Evolutionary conservation across 2,797 vertebrate species (phyloP).

Genomic region (Anomalospiza imberbis): DNA sequence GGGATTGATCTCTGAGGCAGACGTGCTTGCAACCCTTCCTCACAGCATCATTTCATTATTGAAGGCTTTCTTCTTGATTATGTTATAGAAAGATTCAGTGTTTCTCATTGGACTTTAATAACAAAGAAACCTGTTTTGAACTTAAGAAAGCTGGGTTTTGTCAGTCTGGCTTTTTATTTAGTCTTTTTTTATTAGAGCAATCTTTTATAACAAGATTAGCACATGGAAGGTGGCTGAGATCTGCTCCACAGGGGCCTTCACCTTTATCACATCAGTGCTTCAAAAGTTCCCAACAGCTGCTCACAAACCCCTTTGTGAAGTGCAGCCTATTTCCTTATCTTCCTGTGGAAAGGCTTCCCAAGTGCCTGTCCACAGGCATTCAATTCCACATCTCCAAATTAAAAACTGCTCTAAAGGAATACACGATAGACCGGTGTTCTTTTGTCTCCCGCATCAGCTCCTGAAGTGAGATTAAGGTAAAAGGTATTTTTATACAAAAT

Average conservation of each 20-base stretch:
- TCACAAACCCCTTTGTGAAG: background rate
- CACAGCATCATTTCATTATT: background rate
- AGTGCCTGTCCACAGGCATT: background rate
- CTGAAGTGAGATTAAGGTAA: background rate
- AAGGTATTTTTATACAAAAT: background rate
- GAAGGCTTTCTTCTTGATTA: background rate
- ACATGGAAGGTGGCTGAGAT: background rate
- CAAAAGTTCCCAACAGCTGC: background rate
- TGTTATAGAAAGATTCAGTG: background rate
- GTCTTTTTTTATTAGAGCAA: background rate
- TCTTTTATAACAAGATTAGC: background rate
- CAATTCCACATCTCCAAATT: conserved; percentile 35
- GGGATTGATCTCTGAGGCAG: background rate
- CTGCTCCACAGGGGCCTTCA: background rate
- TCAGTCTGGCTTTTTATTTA: background rate
- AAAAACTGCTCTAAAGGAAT: background rate
- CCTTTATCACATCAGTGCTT: background rate
- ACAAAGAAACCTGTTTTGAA: background rate
- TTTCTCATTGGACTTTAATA: background rate
- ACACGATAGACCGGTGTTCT: background rate
- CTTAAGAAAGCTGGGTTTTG: background rate
- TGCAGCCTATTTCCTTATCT: background rate
- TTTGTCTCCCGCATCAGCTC: background rate
- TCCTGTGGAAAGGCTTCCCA: background rate
- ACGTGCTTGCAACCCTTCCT: accelerated